phyloP scores from a whole-genome alignment of 2,113 vertebrate species.

The Nematolebias whitei region DNA sequence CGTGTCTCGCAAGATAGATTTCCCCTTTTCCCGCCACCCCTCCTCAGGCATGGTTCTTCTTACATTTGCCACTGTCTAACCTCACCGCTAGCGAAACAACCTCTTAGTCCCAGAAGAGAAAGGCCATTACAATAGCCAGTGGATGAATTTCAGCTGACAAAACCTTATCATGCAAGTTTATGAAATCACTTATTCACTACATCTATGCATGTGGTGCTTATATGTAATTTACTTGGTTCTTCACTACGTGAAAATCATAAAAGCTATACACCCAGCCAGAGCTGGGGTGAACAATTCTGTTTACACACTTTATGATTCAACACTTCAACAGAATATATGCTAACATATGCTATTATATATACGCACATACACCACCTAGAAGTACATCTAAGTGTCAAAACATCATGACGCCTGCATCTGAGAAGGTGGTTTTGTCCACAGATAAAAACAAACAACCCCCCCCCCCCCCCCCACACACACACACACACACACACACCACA shows the following conservation, averaged over 20 bases:
- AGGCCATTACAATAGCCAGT: constrained; percentile 41
- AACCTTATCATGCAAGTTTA: constrained; percentile 50
- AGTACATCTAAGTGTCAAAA: constrained; percentile 41
- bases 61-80: constrained; percentile 23
- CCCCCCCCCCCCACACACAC: no score
- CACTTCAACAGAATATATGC: constrained; percentile 53
- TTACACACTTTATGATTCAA: constrained; percentile 45
- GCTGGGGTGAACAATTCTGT: constrained; percentile 54
- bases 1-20: constrained; percentile 33
- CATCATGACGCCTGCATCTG: constrained; percentile 38
- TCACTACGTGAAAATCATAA: constrained; percentile 46
- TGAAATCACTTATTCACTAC: constrained; percentile 39
- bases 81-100: constrained; percentile 33
- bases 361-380: constrained; percentile 14
- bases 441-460: constrained; percentile 55
- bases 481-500: no score
- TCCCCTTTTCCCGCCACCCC: constrained; percentile 35
- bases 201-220: constrained; percentile 12
- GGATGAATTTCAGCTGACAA: constrained; percentile 40
- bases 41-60: constrained; percentile 14
- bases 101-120: constrained; percentile 33
- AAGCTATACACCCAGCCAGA: constrained; percentile 54
- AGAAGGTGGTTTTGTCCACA: constrained; percentile 59
- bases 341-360: not conserved
- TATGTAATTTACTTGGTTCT: constrained; percentile 16